Evolutionary conservation across 2,888 invertebrate species (phyloP).

Genomic region (Lochmaea capreae): DNA sequence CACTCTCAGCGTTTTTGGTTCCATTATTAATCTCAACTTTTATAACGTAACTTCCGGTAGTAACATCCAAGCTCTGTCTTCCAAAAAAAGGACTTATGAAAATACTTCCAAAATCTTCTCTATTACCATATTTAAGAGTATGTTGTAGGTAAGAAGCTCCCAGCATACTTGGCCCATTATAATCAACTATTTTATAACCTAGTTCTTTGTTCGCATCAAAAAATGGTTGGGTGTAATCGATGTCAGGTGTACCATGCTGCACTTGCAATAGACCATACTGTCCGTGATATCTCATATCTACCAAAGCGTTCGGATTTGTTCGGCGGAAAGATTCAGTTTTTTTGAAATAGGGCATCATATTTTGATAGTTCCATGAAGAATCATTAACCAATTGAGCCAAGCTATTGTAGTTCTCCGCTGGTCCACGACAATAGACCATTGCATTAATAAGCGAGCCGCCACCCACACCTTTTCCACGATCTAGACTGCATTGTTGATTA

Average conservation of each 20-base stretch:
- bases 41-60: no score
- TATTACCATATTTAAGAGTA: constrained; percentile 74
- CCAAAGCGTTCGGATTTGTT: constrained; percentile 24
- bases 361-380: constrained; percentile 68
- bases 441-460: constrained; percentile 67
- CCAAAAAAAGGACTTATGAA: constrained; percentile 75
- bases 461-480: constrained; percentile 67
- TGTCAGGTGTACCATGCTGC: constrained; percentile 25
- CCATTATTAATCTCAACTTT: constrained; percentile 63
- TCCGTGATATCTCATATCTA: constrained; percentile 35
- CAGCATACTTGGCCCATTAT: constrained; percentile 72
- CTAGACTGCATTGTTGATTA: background rate
- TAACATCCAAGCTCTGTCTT: constrained; percentile 57
- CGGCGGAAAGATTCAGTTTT: constrained; percentile 37
- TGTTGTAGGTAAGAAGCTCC: constrained; percentile 75
- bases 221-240: constrained; percentile 65
- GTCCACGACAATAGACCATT: constrained; percentile 67
- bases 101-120: constrained; percentile 81
- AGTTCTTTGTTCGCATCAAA: constrained; percentile 74
- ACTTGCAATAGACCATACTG: constrained; percentile 42
- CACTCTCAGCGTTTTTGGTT: constrained; percentile 72
- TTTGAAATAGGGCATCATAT: constrained; percentile 66
- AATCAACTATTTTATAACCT: constrained; percentile 77
- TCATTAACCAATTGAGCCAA: constrained; percentile 63
- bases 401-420: constrained; percentile 63